A percentile compares a stretch with the other conserved stretches of the same genome.
Evolutionary conservation across 2,113 vertebrate genomes (phyloP).

Genomic region (Cryptomyrus ogoouensis): DNA sequence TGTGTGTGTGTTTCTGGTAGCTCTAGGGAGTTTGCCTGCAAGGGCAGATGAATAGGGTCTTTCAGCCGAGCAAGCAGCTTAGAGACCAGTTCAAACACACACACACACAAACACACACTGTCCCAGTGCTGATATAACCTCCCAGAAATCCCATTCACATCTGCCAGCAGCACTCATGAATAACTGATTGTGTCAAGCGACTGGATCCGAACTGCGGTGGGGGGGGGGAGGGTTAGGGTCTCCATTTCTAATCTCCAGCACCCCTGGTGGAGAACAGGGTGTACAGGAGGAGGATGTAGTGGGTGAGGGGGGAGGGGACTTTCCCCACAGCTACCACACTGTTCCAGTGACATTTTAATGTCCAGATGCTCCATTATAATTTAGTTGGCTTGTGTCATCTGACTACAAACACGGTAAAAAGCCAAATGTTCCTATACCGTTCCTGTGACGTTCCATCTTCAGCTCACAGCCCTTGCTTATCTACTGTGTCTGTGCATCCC

Average conservation of each 20-base stretch:
- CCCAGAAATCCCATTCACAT: conserved; percentile 25
- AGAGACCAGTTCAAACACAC: conserved; percentile 17
- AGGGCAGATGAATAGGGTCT: conserved; percentile 19
- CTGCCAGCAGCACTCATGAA: conserved; percentile 20
- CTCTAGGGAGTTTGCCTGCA: background rate
- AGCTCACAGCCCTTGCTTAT: background rate
- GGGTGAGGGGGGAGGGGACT: background rate
- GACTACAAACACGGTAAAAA: background rate
- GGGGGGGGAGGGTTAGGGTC: background rate
- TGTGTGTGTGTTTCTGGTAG: background rate
- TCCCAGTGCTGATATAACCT: conserved; percentile 27
- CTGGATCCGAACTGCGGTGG: background rate
- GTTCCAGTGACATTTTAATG: background rate
- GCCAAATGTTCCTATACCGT: background rate
- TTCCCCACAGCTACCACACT: background rate
- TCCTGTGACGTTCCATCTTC: background rate
- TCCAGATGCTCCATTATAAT: background rate
- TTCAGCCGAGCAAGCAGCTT: background rate
- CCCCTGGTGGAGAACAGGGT: background rate
- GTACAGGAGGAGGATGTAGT: background rate
- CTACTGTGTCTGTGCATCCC: background rate
- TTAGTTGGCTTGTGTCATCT: background rate
- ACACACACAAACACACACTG: background rate
- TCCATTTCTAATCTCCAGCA: background rate
- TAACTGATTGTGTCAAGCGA: conserved; percentile 17